Evolutionary conservation across 2,888 invertebrate genomes (phyloP).

Genomic region (Torymus texanus): DNA sequence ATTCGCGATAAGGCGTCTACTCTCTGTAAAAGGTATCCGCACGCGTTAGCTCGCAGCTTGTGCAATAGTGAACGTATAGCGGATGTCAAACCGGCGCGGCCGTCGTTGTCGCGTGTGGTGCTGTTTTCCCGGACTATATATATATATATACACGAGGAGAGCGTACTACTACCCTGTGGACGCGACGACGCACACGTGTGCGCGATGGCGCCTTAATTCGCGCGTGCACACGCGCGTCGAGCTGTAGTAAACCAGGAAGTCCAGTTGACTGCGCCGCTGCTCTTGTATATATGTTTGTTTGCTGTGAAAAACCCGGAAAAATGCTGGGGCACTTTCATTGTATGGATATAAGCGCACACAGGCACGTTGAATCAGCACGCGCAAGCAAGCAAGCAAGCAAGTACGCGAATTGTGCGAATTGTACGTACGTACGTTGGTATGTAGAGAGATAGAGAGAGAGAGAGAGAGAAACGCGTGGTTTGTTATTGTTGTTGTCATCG

Average conservation of each 20-base stretch:
- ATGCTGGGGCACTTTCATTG: slow-evolving; percentile 42
- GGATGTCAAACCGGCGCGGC: slow-evolving; percentile 71
- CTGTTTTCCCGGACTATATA: slow-evolving; percentile 8
- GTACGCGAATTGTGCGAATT: too few species aligned
- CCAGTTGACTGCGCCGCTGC: background rate
- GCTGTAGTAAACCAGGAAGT: slow-evolving; percentile 59
- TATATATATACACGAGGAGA: too few species aligned
- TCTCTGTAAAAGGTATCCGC: slow-evolving; percentile 67
- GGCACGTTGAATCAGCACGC: background rate
- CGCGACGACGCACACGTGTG: background rate
- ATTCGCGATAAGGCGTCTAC: slow-evolving; percentile 51
- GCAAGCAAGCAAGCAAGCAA: background rate
- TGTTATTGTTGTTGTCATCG: too few species aligned
- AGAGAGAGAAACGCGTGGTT: too few species aligned
- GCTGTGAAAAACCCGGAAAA: slow-evolving; percentile 28
- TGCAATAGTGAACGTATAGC: slow-evolving; percentile 75
- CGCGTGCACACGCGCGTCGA: slow-evolving; percentile 2
- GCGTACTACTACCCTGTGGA: background rate
- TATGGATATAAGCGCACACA: slow-evolving; percentile 46
- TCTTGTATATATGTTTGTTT: background rate
- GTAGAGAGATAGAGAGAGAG: too few species aligned
- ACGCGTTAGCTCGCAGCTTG: slow-evolving; percentile 61
- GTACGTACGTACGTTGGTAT: too few species aligned
- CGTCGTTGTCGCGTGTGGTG: slow-evolving; percentile 57
- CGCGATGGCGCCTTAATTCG: slow-evolving; percentile 56